phyloP scores from a whole-genome alignment of 2,888 invertebrate genomes.

The Chaetogeoica ovagalla region DNA sequence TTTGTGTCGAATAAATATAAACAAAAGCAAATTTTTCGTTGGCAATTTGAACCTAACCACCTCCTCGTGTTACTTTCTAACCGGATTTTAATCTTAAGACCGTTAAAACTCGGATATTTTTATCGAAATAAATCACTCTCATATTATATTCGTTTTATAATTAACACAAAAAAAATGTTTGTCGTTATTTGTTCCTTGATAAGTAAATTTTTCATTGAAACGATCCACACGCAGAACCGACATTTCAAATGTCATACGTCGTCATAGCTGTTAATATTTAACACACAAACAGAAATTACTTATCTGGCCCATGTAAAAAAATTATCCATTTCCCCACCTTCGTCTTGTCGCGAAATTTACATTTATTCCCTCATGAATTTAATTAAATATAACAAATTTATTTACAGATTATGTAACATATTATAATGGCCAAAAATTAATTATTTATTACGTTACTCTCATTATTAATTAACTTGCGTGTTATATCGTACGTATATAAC shows the following conservation, averaged over 20 bases:
- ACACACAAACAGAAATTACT: neutral
- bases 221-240: neutral
- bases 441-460: neutral
- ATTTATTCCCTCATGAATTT: neutral
- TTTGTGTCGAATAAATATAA: no score
- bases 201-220: neutral
- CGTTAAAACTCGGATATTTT: neutral
- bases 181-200: no score
- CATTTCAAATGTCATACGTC: neutral
- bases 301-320: neutral
- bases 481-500: neutral
- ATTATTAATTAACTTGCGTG: slow-evolving; percentile 22
- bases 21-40: no score
- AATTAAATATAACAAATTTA: slow-evolving; percentile 2
- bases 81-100: neutral
- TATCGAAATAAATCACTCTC: neutral
- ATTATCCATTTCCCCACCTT: neutral
- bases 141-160: neutral
- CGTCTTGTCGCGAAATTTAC: neutral
- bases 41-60: no score
- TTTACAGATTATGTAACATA: neutral
- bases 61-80: no score
- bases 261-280: no score
- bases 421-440: neutral
- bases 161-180: neutral